Percentiles rank a stretch among this genome's conserved stretches.
phyloP scores from a whole-genome alignment of 2,888 invertebrate species.

The Petrophora chlorosata region DNA sequence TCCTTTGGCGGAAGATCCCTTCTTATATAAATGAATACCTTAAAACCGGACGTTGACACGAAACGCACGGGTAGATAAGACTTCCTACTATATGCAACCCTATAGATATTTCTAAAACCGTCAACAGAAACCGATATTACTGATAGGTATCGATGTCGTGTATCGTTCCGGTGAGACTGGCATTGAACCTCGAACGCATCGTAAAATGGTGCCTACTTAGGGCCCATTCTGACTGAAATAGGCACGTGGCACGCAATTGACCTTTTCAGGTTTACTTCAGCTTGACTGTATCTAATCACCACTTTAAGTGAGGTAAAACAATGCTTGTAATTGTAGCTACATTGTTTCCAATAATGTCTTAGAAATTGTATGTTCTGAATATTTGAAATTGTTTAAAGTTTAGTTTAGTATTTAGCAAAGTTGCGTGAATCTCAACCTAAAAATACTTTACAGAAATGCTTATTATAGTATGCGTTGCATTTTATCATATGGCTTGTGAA shows the following conservation, averaged over 20 bases:
- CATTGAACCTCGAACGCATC: slow-evolving; percentile 41
- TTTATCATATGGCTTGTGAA: not conserved
- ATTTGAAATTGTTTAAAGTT: no score
- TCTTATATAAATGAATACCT: no score
- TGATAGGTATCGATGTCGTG: slow-evolving; percentile 32
- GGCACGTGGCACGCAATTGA: slow-evolving; percentile 40
- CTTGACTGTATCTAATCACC: not conserved
- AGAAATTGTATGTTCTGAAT: no score
- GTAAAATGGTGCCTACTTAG: slow-evolving; percentile 40
- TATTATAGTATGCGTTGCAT: not conserved
- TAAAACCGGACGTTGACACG: no score
- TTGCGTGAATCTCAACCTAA: no score
- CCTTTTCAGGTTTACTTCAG: slow-evolving; percentile 29
- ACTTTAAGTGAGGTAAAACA: no score
- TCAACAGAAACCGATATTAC: slow-evolving; percentile 30
- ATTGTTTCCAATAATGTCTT: not conserved
- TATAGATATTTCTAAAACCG: slow-evolving; percentile 10
- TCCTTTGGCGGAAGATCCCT: no score
- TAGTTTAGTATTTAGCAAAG: no score
- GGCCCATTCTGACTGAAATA: slow-evolving; percentile 38
- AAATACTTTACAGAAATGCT: no score
- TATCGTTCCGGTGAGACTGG: slow-evolving; percentile 37
- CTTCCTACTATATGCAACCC: no score
- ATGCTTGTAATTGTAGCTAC: slow-evolving; percentile 5
- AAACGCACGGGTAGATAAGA: no score